Conservation (phyloP, 2,888 invertebrate species). For the Lacanobia wlatinum region DNA sequence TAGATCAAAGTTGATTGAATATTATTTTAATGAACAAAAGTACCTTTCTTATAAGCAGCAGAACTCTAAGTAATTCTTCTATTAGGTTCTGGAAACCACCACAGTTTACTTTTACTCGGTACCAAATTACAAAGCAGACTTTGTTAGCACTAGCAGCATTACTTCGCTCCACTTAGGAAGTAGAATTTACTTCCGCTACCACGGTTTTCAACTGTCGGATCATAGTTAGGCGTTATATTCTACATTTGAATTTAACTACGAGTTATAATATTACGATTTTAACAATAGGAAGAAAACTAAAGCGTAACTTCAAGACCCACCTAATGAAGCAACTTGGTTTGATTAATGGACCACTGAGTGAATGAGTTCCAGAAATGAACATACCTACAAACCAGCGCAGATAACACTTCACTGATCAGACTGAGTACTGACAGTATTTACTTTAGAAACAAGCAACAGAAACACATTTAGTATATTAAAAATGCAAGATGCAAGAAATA, state of each 20-base stretch:
- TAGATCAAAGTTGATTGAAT: neutral
- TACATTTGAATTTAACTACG: neutral
- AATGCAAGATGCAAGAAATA: constrained; percentile 22
- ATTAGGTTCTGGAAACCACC: neutral
- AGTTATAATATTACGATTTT: neutral
- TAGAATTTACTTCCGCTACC: neutral
- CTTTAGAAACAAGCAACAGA: neutral
- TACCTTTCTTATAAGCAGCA: neutral
- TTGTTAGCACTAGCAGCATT: too few relatives aligned
- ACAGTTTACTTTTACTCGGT: neutral
- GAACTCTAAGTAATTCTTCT: neutral
- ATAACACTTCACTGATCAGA: too few relatives aligned
- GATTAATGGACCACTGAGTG: too few relatives aligned
- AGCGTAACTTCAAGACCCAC: neutral
- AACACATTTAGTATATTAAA: constrained; percentile 7
- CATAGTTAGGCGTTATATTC: too few relatives aligned
- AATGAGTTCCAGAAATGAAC: neutral
- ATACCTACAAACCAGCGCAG: neutral
- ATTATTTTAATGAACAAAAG: neutral
- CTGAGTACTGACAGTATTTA: too few relatives aligned
- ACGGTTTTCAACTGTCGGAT: neutral
- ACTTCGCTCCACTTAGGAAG: neutral
- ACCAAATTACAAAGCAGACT: neutral
- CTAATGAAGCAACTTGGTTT: neutral
- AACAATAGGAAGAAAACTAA: neutral